A percentile compares a stretch with the other conserved stretches of the same genome.
phyloP scores from a whole-genome alignment of 2,888 invertebrate genomes.

The Catonia carolina region DNA sequence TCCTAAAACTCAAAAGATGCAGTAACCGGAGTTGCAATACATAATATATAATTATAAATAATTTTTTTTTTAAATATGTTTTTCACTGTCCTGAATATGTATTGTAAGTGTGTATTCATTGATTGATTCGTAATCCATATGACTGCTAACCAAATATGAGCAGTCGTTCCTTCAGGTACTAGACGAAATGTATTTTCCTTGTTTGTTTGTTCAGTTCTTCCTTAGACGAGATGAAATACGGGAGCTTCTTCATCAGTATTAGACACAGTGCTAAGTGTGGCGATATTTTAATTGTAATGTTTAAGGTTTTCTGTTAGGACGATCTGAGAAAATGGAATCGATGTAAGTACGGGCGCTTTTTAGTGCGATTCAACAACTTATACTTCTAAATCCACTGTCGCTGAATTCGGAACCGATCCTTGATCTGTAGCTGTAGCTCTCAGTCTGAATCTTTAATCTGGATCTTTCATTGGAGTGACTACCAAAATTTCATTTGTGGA shows the following conservation, averaged over 20 bases:
- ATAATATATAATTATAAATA: no score
- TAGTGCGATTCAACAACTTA: conserved; percentile 81
- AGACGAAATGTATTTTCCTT: conserved; percentile 62
- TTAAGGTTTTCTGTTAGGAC: conserved; percentile 63
- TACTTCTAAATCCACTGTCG: conserved; percentile 72
- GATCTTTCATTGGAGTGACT: no score
- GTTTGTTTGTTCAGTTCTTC: conserved; percentile 80
- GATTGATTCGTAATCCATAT: conserved; percentile 77
- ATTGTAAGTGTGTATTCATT: conserved; percentile 78
- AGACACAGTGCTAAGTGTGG: conserved; percentile 63
- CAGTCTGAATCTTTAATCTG: conserved; percentile 60
- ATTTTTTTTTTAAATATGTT: no score
- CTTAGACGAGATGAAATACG: conserved; percentile 71
- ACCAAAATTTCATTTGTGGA: no score
- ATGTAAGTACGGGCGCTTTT: conserved; percentile 70
- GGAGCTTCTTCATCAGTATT: conserved; percentile 58
- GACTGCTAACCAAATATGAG: conserved; percentile 66
- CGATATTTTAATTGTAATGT: conserved; percentile 63
- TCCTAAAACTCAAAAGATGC: no score
- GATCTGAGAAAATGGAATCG: conserved; percentile 52
- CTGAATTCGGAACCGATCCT: conserved; percentile 56
- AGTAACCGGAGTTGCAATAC: no score
- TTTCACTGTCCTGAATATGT: conserved; percentile 58
- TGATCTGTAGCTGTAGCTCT: conserved; percentile 70
- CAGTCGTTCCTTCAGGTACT: conserved; percentile 61